Percentiles rank a stretch among this genome's conserved stretches.
These are phyloP conservation scores for Mesembrinibis cayennensis DNA, from an alignment of 2,113 vertebrate species.

Conservation along the genomic window DNA sequence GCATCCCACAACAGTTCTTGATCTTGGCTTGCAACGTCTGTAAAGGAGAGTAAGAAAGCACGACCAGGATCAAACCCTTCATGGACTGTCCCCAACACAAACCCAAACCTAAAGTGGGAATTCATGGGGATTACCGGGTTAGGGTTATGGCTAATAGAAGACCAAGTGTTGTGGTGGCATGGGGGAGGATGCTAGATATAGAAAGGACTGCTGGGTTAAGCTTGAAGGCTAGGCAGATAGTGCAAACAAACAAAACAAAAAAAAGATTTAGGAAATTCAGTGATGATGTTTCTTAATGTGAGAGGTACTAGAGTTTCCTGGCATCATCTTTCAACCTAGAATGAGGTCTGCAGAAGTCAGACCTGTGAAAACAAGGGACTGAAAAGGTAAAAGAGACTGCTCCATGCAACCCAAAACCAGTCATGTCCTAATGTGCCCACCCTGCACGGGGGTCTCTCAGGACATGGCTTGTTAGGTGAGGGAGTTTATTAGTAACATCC, in stretches of 20 bases:
- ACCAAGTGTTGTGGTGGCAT: background rate
- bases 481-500: background rate
- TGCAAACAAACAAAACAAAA: background rate
- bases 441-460: background rate
- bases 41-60: background rate
- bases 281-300: background rate
- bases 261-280: background rate
- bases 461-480: background rate
- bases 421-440: background rate
- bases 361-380: background rate
- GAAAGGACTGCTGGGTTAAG: background rate
- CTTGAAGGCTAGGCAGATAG: background rate
- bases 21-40: background rate
- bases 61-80: background rate
- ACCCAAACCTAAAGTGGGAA: background rate
- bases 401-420: background rate
- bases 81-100: background rate
- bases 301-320: background rate
- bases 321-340: background rate
- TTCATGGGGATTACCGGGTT: background rate
- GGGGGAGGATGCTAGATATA: background rate
- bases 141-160: background rate
- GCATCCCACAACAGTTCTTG: background rate
- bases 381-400: background rate
- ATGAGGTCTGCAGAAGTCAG: rapidly evolving